These are phyloP conservation scores for Xyrauchen texanus DNA, from an alignment of 2,113 vertebrate species.

Conservation along the genomic window DNA sequence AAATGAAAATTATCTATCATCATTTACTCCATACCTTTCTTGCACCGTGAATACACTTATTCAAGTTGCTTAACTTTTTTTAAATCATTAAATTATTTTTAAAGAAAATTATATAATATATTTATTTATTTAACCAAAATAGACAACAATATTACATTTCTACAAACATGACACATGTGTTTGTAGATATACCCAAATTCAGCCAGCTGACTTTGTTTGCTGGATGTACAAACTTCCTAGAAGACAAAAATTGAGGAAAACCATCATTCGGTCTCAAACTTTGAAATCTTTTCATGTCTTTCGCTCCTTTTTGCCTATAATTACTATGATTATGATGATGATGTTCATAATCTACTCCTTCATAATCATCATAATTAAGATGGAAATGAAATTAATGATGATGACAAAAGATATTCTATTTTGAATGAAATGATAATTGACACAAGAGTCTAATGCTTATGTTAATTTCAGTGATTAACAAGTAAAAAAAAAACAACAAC, in stretches of 20 bases:
- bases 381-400: neutral
- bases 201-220: neutral
- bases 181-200: neutral
- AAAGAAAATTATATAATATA: too few species aligned
- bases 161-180: too few species aligned
- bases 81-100: too few species aligned
- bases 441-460: neutral
- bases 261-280: neutral
- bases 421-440: constrained; percentile 1
- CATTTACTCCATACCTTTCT: too few species aligned
- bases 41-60: too few species aligned
- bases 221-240: neutral
- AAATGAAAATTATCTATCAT: too few species aligned
- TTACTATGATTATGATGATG: constrained; percentile 9
- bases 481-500: neutral
- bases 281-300: neutral
- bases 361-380: constrained; percentile 2
- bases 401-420: neutral
- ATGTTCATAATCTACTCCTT: neutral
- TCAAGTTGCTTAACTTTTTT: too few species aligned
- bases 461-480: neutral
- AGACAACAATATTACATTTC: too few species aligned
- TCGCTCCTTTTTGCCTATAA: neutral
- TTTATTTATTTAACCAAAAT: too few species aligned
- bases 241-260: neutral